phyloP scores from a whole-genome alignment of 2,888 invertebrate species.

The Chrysotoxum bicinctum region DNA sequence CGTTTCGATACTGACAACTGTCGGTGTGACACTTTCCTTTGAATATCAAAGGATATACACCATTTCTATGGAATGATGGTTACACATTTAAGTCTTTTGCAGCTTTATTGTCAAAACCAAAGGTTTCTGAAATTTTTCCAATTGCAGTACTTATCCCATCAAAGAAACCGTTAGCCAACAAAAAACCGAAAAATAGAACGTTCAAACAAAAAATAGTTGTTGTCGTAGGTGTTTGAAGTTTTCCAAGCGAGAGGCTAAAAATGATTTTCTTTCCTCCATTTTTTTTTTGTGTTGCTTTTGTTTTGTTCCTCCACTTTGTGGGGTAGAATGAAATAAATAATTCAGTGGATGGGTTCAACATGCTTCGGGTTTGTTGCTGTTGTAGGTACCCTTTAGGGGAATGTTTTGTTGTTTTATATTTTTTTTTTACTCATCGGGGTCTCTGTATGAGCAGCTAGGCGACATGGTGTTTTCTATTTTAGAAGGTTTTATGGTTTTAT shows the following conservation, averaged over 20 bases:
- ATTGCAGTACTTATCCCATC: slow-evolving; percentile 7
- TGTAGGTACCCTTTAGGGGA: slow-evolving; percentile 36
- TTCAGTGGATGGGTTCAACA: slow-evolving; percentile 65
- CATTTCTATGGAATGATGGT: background rate
- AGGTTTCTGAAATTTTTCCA: slow-evolving; percentile 12
- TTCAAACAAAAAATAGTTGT: slow-evolving; percentile 41
- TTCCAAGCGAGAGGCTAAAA: slow-evolving; percentile 35
- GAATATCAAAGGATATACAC: background rate
- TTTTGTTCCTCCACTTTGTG: background rate
- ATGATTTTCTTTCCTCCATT: slow-evolving; percentile 12
- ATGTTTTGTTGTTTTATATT: slow-evolving; percentile 38
- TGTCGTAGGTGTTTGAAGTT: slow-evolving; percentile 60
- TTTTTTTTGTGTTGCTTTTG: background rate
- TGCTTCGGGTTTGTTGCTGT: slow-evolving; percentile 63
- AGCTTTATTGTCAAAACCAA: background rate
- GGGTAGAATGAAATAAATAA: slow-evolving; percentile 55
- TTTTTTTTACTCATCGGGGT: background rate
- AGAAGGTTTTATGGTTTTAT: slow-evolving; percentile 52
- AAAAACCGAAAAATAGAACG: background rate
- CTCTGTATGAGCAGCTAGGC: slow-evolving; percentile 21
- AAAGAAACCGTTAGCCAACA: background rate
- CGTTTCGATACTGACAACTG: background rate
- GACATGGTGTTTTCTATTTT: slow-evolving; percentile 59
- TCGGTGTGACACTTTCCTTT: background rate
- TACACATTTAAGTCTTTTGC: background rate